phyloP scores from a whole-genome alignment of 23 tunicate species.

The Styela clava region DNA sequence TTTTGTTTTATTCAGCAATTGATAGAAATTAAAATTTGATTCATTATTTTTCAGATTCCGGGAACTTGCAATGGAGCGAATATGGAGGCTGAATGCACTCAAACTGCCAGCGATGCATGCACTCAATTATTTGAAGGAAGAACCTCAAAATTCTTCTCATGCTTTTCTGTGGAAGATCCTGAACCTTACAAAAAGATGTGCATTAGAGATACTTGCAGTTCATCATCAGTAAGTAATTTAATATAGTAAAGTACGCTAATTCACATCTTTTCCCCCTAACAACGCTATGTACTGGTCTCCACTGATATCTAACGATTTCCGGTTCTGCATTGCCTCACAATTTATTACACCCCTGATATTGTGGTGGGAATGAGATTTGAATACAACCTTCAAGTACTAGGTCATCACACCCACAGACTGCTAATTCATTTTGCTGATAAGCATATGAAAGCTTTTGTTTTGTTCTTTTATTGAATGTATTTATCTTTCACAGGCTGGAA shows the following conservation, averaged over 20 bases:
- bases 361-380: too few species aligned
- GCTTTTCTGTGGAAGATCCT: slow-evolving; percentile 86
- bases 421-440: too few species aligned
- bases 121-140: slow-evolving; percentile 35
- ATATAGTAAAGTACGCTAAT: too few species aligned
- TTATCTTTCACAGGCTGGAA: slow-evolving; percentile 30
- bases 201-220: slow-evolving; percentile 49
- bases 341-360: too few species aligned
- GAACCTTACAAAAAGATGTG: slow-evolving; percentile 78
- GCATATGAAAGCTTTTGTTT: too few species aligned
- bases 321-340: too few species aligned
- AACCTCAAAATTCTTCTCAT: slow-evolving; percentile 54
- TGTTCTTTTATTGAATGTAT: too few species aligned
- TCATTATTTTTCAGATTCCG: not conserved
- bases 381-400: too few species aligned
- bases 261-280: too few species aligned
- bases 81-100: not conserved
- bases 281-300: too few species aligned
- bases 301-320: too few species aligned
- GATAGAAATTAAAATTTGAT: not conserved
- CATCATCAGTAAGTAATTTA: not conserved
- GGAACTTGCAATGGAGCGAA: not conserved
- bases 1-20: not conserved
- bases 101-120: slow-evolving; percentile 2
- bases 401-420: too few species aligned